A percentile compares a stretch with the other conserved stretches of the same genome.
Evolutionary conservation across 2,797 vertebrate species (phyloP).

Genomic region (Merluccius polli): DNA sequence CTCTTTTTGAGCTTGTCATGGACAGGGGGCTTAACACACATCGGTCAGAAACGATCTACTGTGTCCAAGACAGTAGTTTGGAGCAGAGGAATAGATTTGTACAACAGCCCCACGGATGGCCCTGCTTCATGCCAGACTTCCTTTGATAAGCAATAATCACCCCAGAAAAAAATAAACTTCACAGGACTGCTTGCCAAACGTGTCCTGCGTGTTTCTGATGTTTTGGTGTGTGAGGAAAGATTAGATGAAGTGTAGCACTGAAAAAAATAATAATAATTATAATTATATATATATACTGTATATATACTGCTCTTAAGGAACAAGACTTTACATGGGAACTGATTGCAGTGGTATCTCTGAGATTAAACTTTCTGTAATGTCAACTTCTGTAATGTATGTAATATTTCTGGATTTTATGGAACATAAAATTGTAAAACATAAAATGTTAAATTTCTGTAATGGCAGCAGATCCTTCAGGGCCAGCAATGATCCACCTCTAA

Average conservation of each 20-base stretch:
- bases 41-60: not conserved
- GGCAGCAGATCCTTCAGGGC: not conserved
- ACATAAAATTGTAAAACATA: too few relatives aligned
- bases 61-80: not conserved
- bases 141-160: slow-evolving; percentile 27
- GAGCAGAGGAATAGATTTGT: not conserved
- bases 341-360: slow-evolving; percentile 55
- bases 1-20: too few relatives aligned
- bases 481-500: too few relatives aligned
- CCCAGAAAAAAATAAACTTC: slow-evolving; percentile 28
- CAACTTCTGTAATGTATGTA: not conserved
- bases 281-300: not conserved
- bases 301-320: slow-evolving; percentile 56
- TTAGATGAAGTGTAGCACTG: slow-evolving; percentile 66
- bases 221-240: slow-evolving; percentile 47
- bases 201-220: slow-evolving; percentile 48
- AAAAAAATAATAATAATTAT: slow-evolving; percentile 41
- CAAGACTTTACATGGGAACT: slow-evolving; percentile 39
- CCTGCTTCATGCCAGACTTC: slow-evolving; percentile 31
- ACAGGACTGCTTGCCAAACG: slow-evolving; percentile 43
- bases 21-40: not conserved
- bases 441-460: too few relatives aligned
- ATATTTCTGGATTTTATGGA: too few relatives aligned
- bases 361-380: slow-evolving; percentile 44
- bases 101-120: slow-evolving; percentile 14